Conservation (phyloP, 2,888 invertebrate species). For the Seira sanloemensis region DNA sequence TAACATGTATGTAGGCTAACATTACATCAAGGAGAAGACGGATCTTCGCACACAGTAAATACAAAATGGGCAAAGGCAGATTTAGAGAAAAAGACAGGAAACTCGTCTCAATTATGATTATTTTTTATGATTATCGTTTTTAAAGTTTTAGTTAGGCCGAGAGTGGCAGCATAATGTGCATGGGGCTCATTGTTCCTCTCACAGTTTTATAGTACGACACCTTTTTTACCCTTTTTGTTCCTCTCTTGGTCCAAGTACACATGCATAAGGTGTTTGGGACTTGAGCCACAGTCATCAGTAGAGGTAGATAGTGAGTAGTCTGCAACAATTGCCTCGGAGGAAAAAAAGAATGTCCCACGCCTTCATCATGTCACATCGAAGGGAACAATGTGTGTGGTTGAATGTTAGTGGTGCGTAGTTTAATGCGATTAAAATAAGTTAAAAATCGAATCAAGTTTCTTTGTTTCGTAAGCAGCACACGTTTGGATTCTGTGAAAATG, state of each 20-base stretch:
- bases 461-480: no score
- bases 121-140: no score
- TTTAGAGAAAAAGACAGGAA: constrained; percentile 12
- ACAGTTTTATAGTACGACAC: constrained; percentile 17
- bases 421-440: no score
- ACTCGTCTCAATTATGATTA: background rate
- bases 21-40: background rate
- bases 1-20: no score
- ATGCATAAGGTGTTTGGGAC: constrained; percentile 28
- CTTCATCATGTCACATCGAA: constrained; percentile 13
- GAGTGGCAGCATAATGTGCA: background rate
- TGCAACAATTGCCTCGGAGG: background rate
- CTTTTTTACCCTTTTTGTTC: constrained; percentile 49
- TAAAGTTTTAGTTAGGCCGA: background rate
- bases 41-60: background rate
- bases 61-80: constrained; percentile 27
- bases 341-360: constrained; percentile 9
- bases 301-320: constrained; percentile 14
- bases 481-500: no score
- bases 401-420: background rate
- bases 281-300: constrained; percentile 12
- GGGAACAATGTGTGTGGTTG: background rate
- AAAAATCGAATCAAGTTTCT: no score
- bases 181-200: background rate
- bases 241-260: constrained; percentile 34